Percentiles rank a stretch among this genome's conserved stretches.
Conservation (phyloP, 2,888 invertebrate species). For the Sipunculus nudus region DNA sequence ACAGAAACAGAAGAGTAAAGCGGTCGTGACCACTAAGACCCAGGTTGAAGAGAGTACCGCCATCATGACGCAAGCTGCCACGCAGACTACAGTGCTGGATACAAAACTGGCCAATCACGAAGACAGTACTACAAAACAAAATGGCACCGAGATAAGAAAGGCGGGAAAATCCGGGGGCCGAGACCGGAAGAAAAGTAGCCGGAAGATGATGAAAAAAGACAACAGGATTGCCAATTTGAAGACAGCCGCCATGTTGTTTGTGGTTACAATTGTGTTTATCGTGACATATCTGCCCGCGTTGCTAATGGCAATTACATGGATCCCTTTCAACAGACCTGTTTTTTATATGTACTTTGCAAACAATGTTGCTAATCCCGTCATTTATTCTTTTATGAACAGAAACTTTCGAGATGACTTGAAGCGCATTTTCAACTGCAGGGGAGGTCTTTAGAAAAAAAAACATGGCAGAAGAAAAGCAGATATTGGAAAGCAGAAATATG, state of each 20-base stretch:
- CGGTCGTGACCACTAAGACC: constrained; percentile 15
- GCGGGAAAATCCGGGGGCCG: constrained; percentile 17
- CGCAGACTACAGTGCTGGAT: constrained; percentile 38
- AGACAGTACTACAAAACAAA: not conserved
- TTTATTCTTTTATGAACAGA: constrained; percentile 66
- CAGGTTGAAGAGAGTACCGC: constrained; percentile 11
- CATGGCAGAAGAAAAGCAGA: no score
- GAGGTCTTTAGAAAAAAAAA: no score
- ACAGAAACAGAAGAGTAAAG: constrained; percentile 28
- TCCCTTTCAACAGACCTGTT: constrained; percentile 51
- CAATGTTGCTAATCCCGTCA: constrained; percentile 65
- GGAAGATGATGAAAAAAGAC: constrained; percentile 37
- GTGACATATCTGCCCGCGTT: constrained; percentile 61
- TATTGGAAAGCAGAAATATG: no score
- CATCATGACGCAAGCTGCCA: constrained; percentile 11
- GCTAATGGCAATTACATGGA: constrained; percentile 51
- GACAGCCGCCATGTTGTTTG: constrained; percentile 64
- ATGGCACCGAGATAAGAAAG: not conserved
- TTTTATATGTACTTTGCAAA: constrained; percentile 66
- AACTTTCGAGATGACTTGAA: constrained; percentile 62
- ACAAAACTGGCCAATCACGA: constrained; percentile 39
- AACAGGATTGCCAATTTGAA: constrained; percentile 54
- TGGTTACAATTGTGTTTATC: constrained; percentile 62
- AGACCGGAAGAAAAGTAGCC: constrained; percentile 8
- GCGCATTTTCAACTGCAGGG: constrained; percentile 43